Evolutionary conservation across 2,888 invertebrate genomes (phyloP), one percentile per base, ranked within the genome.

Genomic region (Aricia artaxerxes): DNA sequence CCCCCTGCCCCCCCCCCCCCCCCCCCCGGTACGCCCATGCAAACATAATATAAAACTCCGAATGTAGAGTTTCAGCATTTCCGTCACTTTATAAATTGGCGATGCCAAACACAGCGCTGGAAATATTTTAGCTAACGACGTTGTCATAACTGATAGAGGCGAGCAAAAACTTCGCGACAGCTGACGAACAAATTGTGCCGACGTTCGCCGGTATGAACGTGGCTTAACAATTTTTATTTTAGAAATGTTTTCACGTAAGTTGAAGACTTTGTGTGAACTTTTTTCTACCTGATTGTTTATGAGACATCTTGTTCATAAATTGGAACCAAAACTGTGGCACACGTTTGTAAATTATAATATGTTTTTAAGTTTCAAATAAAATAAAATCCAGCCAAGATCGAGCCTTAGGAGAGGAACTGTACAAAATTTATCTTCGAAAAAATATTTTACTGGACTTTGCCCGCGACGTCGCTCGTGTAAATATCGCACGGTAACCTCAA

Each of bases 71-170:
- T 69, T 35, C 69, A 38, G 69, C 69, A 69, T 69, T 69, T 64
- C 31, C 4, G 4, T 35, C 69, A 35, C 69, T 69, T 69, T 69
- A 69, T 13, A 69, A 13, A 69, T 69, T 69, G 38, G 69, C 31
- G 38, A 69, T 38, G 35, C 69, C 38, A 38, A 69, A 38, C 69
- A 69, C 69, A 69, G 38, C 69, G 35, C 35, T 35, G 35, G 16
- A 69, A 69, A 69, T 38, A 35, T 69, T 38, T 69, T 88, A 87
- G 87, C 88, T 88, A 87, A 88, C 87, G 85, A 87, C 86, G 87
- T 90, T 75, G 44, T 49, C 90, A 92, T 92, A 92, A 89, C 87
- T 92, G 90, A 90, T 87, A 87, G 82, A 78, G 80, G 13, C 75
- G 75, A 78, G 81, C 82, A 86, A 89, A 90, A 90, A 90, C 89